Evolutionary conservation across 2,113 vertebrate species (phyloP), one percentile per base, ranked within the genome.

Genomic region (Brachirus orientalis): DNA sequence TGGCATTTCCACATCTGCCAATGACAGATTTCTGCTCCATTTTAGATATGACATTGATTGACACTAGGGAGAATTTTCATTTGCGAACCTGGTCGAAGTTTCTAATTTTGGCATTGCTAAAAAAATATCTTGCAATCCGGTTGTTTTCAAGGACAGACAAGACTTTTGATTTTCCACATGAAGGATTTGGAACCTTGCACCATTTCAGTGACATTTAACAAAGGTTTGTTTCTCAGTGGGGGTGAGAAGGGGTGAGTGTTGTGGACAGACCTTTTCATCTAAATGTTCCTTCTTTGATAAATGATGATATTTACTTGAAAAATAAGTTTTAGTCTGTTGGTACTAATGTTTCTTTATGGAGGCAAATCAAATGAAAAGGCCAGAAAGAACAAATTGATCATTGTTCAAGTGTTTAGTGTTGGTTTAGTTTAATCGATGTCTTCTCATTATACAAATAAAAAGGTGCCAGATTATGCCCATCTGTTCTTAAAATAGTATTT

Each of bases 131-230:
- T 54, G 38, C 11, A 46, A 37, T 54, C 38, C 19, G 13, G 28
- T 56, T 51, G 36, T 37, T 53, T 58, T 37, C 18, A 19, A 44
- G 14, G 18, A 46, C 13, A 19, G 56, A 59, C n/a, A 63, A 52
- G 48, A 60, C 40, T 28, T 57, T 77, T 62, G 62, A 58, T 71
- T 77, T 75, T 73, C 63, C 60, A 67, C 56, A 64, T 73, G 59
- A 47, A 55, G 17, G 58, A 56, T 50, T 69, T 38, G n/a, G 10
- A 69, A 57, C 3, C 16, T 4, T 16, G 28, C n/a, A 18, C 0
- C 20, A 28, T 68, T 43, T 69, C 17, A 13, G 11, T 75, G 59
- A 69, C 17, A 22, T 79, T 79, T 67, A 63, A 48, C 37, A 41
- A 10, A 43, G 17, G 10, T 47, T 1, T 51, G 35, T 44, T 28